These are phyloP conservation scores for Chrysocyon brachyurus DNA, from an alignment of 2,797 vertebrate species.

Conservation along the genomic window DNA sequence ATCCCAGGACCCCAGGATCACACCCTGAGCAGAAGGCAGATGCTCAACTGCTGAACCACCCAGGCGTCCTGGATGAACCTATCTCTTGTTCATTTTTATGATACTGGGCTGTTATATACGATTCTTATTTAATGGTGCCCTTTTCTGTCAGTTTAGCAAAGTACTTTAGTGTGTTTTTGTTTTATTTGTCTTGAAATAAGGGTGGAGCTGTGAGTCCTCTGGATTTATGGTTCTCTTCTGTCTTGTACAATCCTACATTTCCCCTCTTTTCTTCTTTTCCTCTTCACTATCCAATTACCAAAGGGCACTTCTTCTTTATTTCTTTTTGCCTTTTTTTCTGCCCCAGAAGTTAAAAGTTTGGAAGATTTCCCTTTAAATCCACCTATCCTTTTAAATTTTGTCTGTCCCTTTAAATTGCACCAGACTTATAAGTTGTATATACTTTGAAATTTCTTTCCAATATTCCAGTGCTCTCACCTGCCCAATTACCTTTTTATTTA, in stretches of 20 bases:
- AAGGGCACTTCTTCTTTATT: neutral
- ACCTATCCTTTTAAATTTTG: neutral
- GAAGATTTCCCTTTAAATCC: constrained; percentile 27
- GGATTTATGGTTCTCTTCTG: neutral
- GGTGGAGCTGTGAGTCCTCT: neutral
- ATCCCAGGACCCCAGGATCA: no score
- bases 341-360: neutral
- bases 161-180: neutral
- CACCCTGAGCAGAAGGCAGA: no score
- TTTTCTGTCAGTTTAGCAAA: neutral
- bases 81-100: neutral
- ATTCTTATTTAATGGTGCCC: neutral
- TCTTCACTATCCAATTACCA: neutral
- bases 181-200: neutral
- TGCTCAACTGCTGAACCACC: no score
- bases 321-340: constrained; percentile 16
- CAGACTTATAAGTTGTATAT: neutral
- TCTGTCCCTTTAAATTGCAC: neutral
- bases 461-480: neutral
- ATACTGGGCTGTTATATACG: neutral
- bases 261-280: neutral
- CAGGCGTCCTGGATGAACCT: neutral
- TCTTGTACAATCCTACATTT: neutral
- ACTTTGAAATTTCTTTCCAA: constrained; percentile 29
- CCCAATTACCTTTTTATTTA: neutral